phyloP scores from a whole-genome alignment of 2,888 invertebrate genomes.

The Cordylochernes scorpioides region DNA sequence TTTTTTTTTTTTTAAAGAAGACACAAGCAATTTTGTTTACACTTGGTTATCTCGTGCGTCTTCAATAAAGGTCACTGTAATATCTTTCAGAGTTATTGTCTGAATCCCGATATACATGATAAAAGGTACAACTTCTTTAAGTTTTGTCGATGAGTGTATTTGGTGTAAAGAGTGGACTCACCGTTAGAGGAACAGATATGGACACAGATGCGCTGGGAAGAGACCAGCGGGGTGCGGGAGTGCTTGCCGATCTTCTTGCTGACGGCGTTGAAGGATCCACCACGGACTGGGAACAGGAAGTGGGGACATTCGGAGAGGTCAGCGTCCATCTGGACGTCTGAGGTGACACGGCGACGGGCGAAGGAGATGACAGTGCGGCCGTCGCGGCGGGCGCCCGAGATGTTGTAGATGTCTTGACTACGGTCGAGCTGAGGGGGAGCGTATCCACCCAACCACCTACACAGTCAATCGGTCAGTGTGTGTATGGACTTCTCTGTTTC shows the following conservation, averaged over 20 bases:
- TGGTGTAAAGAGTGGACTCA: neutral
- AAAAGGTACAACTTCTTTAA: no score
- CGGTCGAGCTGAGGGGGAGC: constrained; percentile 36
- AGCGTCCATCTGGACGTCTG: constrained; percentile 36
- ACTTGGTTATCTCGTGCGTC: no score
- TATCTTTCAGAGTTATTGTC: no score
- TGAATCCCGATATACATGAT: no score
- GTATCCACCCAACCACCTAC: constrained; percentile 43
- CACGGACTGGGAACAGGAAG: constrained; percentile 59
- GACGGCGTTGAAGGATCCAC: constrained; percentile 49
- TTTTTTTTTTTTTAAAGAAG: no score
- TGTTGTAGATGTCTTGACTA: constrained; percentile 41
- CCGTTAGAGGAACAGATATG: constrained; percentile 31
- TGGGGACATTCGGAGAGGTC: constrained; percentile 56
- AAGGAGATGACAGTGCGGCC: constrained; percentile 51
- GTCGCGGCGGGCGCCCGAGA: constrained; percentile 41
- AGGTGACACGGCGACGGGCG: constrained; percentile 44
- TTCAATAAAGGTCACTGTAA: no score
- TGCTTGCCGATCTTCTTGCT: constrained; percentile 62
- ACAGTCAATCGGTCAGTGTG: no score
- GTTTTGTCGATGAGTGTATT: no score
- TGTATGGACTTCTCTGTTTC: no score
- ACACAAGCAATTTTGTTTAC: no score
- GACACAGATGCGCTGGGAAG: constrained; percentile 50
- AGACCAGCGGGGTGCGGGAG: constrained; percentile 38